These are phyloP conservation scores for Campylomormyrus tamandua DNA, from an alignment of 2,113 vertebrate genomes.

Conservation along the genomic window DNA sequence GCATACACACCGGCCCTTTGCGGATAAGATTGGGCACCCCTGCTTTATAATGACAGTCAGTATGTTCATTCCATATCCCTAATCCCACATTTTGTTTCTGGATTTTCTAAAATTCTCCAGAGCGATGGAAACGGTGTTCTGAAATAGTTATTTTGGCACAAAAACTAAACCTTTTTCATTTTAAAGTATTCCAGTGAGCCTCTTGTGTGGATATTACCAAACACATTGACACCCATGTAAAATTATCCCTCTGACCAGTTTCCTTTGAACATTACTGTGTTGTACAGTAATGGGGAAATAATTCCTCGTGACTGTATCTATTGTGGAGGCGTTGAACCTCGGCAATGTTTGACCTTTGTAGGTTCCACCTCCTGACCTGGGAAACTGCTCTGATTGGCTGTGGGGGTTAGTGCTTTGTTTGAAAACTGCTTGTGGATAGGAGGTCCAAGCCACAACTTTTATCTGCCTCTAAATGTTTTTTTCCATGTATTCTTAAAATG, in stretches of 20 bases:
- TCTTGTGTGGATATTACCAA: neutral
- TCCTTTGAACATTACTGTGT: neutral
- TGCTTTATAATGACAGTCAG: neutral
- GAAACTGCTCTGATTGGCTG: conserved; percentile 45
- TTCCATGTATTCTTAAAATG: neutral
- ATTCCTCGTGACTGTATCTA: neutral
- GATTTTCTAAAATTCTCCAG: neutral
- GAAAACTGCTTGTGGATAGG: conserved; percentile 43
- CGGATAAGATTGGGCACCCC: too few relatives aligned
- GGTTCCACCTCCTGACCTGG: conserved; percentile 50
- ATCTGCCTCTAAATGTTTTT: conserved; percentile 15
- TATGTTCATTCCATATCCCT: neutral
- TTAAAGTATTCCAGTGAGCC: neutral
- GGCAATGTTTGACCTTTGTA: conserved; percentile 49
- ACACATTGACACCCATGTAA: neutral
- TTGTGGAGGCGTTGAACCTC: conserved; percentile 13
- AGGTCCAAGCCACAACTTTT: neutral
- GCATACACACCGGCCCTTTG: too few relatives aligned
- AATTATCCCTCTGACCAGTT: neutral
- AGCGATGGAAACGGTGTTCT: neutral
- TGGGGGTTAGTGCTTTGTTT: conserved; percentile 45
- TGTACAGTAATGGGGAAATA: neutral
- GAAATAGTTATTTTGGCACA: neutral
- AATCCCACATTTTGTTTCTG: neutral
- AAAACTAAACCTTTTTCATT: neutral